Conservation (phyloP, 1,140 invertebrate species). For the Lerema accius region DNA sequence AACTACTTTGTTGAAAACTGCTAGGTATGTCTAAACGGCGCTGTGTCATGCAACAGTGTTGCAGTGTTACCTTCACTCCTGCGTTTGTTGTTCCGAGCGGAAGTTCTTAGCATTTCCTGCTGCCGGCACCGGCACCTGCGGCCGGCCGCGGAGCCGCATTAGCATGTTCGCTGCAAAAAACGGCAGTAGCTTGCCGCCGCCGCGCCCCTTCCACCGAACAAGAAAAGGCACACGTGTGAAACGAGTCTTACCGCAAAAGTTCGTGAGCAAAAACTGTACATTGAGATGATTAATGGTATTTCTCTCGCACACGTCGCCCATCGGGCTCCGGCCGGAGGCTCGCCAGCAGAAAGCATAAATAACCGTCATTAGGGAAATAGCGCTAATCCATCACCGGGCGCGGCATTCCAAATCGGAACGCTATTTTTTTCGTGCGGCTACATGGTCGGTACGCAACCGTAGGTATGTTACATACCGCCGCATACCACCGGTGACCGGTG, state of each 20-base stretch:
- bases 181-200: not conserved
- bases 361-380: constrained; percentile 27
- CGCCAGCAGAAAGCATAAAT: constrained; percentile 24
- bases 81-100: too few relatives aligned
- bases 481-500: not conserved
- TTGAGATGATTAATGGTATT: constrained; percentile 23
- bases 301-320: constrained; percentile 12
- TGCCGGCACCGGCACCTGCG: too few relatives aligned
- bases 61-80: too few relatives aligned
- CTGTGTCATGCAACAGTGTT: too few relatives aligned
- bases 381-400: constrained; percentile 17
- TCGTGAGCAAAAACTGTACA: constrained; percentile 27
- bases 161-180: constrained; percentile 22
- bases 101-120: too few relatives aligned
- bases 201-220: constrained; percentile 10
- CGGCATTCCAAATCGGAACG: constrained; percentile 21
- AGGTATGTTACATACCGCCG: not conserved
- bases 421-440: constrained; percentile 21
- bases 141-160: too few relatives aligned
- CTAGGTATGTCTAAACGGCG: too few relatives aligned
- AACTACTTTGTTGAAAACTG: too few relatives aligned
- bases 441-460: constrained; percentile 7
- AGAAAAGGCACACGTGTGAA: constrained; percentile 28
- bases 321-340: constrained; percentile 4
- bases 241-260: constrained; percentile 29